Base-by-base conservation (phyloP, 2,113 vertebrate species). In the Protomyctophum bolini region DNA sequence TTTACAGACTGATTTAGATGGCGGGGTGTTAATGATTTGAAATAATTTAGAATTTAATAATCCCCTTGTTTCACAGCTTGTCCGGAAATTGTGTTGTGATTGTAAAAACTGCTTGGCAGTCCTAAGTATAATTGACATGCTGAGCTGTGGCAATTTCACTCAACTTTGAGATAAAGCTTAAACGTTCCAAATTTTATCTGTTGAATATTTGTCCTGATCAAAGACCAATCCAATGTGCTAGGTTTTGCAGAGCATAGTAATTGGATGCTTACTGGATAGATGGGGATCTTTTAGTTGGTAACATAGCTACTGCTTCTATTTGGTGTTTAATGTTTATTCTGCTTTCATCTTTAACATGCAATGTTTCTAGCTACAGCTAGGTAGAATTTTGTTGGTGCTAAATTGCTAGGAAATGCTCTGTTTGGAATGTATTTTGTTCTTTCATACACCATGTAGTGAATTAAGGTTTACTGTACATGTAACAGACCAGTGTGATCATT, bases 191-290 rank as follows among this genome's bases (percentile, higher is more conserved):
- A 60, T 64, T 62, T 28, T 70, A n/a, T 51, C 56, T 80, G 61
- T 73, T 75, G 9, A 66, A 63, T n/a, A 65, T 54, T 68, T 83
- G 11, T 56, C 82, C 14, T 47, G 75, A 7, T 85, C 72, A 65
- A 48, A 79, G 76, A 68, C 41, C 61, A 62, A 72, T 50, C 55
- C 55, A 58, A 29, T 29, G 52, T 66, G 21, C 65, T 60, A 64
- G 66, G 49, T 59, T 55, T 15, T 58, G 45, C 58, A 21, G 59
- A 50, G 14, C 60, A 63, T 57, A 41, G 67, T 71, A 58, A 65
- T 48, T 60, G 66, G n/a, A 10, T 49, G 7, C 58, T 61, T 41
- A 6, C 55, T 70, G 49, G 33, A 41, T 41, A 41, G 21, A 46
- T 63, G 48, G 15, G 49, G 21, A 41, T 63, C 9, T 57, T 76